Percentiles rank a stretch among this genome's conserved stretches.
Evolutionary conservation across 2,888 invertebrate species (phyloP).

Genomic region (Cheilosia impressa): DNA sequence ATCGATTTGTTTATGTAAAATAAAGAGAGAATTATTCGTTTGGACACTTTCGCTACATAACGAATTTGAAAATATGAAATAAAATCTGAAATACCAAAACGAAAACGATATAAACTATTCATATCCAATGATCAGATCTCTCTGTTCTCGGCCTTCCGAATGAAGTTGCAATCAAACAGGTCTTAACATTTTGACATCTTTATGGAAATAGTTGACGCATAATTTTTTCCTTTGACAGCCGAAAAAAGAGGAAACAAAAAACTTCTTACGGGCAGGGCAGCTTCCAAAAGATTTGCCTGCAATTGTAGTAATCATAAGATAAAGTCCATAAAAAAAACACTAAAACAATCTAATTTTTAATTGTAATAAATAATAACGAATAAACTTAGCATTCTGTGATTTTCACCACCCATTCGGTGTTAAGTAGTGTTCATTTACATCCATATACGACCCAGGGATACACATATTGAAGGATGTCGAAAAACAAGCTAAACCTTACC

Average conservation of each 20-base stretch:
- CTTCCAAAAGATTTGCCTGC: conserved; percentile 19
- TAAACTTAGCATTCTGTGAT: conserved; percentile 45
- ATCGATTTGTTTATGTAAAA: too few relatives aligned
- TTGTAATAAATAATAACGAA: conserved; percentile 27
- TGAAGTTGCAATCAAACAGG: conserved; percentile 12
- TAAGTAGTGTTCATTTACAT: conserved; percentile 42
- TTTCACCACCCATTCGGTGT: conserved; percentile 16
- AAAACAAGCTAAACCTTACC: conserved; percentile 95
- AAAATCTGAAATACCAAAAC: too few relatives aligned
- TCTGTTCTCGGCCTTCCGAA: too few relatives aligned
- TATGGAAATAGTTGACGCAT: conserved; percentile 4
- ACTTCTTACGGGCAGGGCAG: conserved; percentile 63
- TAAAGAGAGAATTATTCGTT: too few relatives aligned
- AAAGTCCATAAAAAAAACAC: background rate
- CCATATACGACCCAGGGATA: conserved; percentile 18
- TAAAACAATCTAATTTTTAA: conserved; percentile 1
- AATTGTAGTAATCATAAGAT: background rate
- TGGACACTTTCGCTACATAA: too few relatives aligned
- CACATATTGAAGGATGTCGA: conserved; percentile 87
- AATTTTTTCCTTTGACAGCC: conserved; percentile 22
- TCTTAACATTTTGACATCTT: background rate
- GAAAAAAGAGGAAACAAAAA: conserved; percentile 21
- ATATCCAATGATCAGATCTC: too few relatives aligned
- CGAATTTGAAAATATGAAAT: too few relatives aligned
- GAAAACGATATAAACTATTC: too few relatives aligned